Evolutionary conservation across 2,113 vertebrate genomes (phyloP).

Genomic region (Phrynocephalus versicolor): DNA sequence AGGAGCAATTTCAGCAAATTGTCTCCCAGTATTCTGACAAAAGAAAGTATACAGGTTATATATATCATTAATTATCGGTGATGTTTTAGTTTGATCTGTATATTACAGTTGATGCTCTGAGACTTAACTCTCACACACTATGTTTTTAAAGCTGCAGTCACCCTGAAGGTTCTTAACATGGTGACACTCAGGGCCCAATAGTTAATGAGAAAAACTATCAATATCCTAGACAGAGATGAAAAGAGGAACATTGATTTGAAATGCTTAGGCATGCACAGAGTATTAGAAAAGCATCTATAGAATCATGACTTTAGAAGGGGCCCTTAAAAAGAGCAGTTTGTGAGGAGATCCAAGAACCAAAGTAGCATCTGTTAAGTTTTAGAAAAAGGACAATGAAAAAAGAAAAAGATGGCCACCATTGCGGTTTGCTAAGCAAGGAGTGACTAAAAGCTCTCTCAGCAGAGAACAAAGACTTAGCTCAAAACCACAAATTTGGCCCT

Average conservation of each 20-base stretch:
- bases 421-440: too few relatives aligned
- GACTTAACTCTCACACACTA: not conserved
- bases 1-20: not conserved
- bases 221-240: not conserved
- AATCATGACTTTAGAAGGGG: not conserved
- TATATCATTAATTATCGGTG: not conserved
- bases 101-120: not conserved
- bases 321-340: too few relatives aligned
- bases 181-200: not conserved
- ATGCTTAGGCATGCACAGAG: not conserved
- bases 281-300: not conserved
- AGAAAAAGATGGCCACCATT: too few relatives aligned
- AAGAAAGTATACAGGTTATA: not conserved
- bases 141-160: not conserved
- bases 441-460: too few relatives aligned
- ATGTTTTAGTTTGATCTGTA: not conserved
- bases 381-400: too few relatives aligned
- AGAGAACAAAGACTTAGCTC: too few relatives aligned
- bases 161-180: not conserved
- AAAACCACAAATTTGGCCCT: too few relatives aligned
- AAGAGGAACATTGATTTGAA: not conserved
- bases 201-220: not conserved
- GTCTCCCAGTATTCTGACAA: conserved; percentile 1
- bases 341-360: too few relatives aligned
- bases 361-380: too few relatives aligned